Evolutionary conservation across 2,797 vertebrate species (phyloP).

Genomic region (Poecilia velifera): DNA sequence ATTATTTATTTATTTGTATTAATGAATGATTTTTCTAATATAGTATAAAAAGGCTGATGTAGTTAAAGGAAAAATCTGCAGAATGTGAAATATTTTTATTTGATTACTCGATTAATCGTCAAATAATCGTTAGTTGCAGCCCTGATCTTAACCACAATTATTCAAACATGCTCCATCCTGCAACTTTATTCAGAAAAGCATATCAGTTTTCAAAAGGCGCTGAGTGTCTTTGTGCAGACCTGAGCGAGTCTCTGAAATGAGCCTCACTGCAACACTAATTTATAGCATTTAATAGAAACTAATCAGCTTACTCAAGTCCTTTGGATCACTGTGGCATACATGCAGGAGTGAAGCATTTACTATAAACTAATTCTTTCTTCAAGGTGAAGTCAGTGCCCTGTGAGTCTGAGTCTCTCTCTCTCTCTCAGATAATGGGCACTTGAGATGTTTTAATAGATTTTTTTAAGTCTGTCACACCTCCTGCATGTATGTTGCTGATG

Average conservation of each 20-base stretch:
- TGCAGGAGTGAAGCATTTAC: constrained; percentile 46
- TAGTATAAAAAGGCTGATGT: no score
- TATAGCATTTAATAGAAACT: constrained; percentile 44
- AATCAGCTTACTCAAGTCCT: constrained; percentile 52
- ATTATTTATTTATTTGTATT: no score
- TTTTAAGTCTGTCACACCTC: constrained; percentile 16
- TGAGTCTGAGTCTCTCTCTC: constrained; percentile 50
- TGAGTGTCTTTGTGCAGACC: constrained; percentile 30
- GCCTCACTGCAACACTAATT: constrained; percentile 15
- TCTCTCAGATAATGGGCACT: constrained; percentile 50
- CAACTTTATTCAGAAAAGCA: constrained; percentile 20
- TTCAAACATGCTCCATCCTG: neutral
- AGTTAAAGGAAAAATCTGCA: no score
- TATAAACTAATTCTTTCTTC: constrained; percentile 55
- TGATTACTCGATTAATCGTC: no score
- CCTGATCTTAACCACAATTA: neutral
- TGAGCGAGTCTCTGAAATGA: constrained; percentile 21
- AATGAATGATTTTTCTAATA: no score
- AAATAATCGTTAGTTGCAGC: no score
- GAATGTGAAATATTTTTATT: no score
- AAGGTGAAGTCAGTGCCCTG: constrained; percentile 49
- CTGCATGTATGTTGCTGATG: constrained; percentile 9
- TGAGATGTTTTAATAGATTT: constrained; percentile 28
- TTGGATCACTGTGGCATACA: constrained; percentile 31
- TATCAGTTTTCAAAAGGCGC: constrained; percentile 17